These are phyloP conservation scores for Pogonomyrmex barbatus DNA, from an alignment of 1,140 invertebrate species.

Conservation along the genomic window DNA sequence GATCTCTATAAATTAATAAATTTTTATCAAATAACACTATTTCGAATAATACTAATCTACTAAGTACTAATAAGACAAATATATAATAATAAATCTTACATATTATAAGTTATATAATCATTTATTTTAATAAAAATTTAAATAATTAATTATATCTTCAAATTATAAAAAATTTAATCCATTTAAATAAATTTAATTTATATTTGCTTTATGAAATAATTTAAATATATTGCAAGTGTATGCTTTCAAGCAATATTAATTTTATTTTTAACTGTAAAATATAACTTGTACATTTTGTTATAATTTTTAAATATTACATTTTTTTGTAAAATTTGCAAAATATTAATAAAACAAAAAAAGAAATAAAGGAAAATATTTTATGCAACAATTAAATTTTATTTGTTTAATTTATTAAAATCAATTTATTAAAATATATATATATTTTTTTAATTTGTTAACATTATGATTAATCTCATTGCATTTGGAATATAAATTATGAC, in stretches of 20 bases:
- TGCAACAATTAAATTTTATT: background rate
- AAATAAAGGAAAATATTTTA: background rate
- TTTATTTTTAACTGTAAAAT: background rate
- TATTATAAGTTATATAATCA: too few relatives aligned
- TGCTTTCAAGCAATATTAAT: background rate
- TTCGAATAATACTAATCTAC: too few relatives aligned
- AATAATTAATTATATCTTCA: too few relatives aligned
- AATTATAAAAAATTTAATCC: too few relatives aligned
- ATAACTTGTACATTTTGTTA: background rate
- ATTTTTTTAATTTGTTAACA: background rate
- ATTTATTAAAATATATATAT: background rate
- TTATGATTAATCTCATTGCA: conserved; percentile 10
- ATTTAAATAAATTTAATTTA: background rate
- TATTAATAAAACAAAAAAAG: background rate
- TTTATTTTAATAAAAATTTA: too few relatives aligned
- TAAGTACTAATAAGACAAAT: too few relatives aligned
- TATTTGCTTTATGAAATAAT: background rate
- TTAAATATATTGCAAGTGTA: background rate
- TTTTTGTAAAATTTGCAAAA: background rate
- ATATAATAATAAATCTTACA: too few relatives aligned
- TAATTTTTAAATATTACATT: background rate
- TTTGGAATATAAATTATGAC: background rate
- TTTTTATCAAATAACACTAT: too few relatives aligned
- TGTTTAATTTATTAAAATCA: background rate
- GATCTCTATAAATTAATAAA: too few relatives aligned